Evolutionary conservation across 2,888 invertebrate genomes (phyloP), one percentile per base, ranked within the genome.

Genomic region (Eupithecia subfuscata): DNA sequence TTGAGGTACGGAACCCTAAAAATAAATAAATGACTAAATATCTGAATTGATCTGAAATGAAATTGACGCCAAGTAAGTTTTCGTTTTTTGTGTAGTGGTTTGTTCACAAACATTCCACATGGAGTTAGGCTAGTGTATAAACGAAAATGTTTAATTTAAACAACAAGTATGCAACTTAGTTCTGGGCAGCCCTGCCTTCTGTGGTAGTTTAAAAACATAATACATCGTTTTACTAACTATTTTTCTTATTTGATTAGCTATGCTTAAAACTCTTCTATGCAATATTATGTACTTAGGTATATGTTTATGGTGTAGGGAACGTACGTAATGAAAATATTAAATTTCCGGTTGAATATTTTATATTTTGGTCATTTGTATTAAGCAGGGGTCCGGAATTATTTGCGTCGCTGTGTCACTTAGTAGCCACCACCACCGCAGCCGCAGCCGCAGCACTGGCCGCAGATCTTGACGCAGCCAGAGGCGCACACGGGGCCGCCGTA

Each of bases 401-500:
- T 0, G 60, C 18, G 7, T 37, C 64, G 12, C 12, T 37, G 6
- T n/a, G 11, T 40, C 1, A 22, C 34, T 67, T 40, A 67, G 25
- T 68, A 43, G 8, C 67, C 67, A 30, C 37, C 40, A 45, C 68
- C n/a, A 87, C 82, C 81, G 74, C 86, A 84, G 3, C 86, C 85
- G 75, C 89, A 88, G 0, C 84, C 85, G 22, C 40, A 43, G 78
- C 89, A 89, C 73, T 84, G 82, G 5, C 89, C 89, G n/a, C 83
- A 74, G 76, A 91, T 88, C 69, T 85, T 82, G 70, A 90, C 89
- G 7, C 83, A 74, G 56, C 91, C 91, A 71, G 82, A 83, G 75
- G 90, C 88, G 45, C 85, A 84, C 18, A 90, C 84, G 40, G 77
- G 77, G 30, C 90, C 90, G 22, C 89, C 84, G 79, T 89, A 86